Evolutionary conservation across 2,888 invertebrate genomes (phyloP), one percentile per base, ranked within the genome.

Genomic region (Epicampocera succincta): DNA sequence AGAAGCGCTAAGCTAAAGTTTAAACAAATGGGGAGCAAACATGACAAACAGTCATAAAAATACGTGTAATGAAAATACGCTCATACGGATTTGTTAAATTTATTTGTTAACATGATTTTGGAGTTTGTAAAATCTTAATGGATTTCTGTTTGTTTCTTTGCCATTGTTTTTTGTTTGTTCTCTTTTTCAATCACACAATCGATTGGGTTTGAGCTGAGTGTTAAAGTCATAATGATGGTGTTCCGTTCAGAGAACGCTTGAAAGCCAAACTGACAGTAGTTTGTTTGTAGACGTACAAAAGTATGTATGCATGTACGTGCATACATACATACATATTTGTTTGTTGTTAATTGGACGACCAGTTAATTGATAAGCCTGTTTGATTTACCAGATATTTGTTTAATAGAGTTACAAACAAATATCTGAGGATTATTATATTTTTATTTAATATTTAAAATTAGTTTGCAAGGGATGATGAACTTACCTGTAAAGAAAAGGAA

Each of bases 231-330:
- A 54, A 60, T 76, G 25, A 52, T 66, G 60, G 69, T 69, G 63
- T 71, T 82, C 60, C 42, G 73, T 72, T 50, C 52, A 61, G 61
- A 52, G 8, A 33, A 82, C 42, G 77, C 65, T 82, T 78, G 77
- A 71, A 66, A 78, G 77, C 50, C 76, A 65, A 69, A 74, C 77
- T 66, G 82, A 71, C 82, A 74, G 77, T 82, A 78, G 82, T 78
- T 61, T 76, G 54, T 76, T 69, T 76, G 33, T 33, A 54, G 29
- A 54, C 46, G 48, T 33, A n/a, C n/a, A n/a, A n/a, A 11, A 17
- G 50, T 25, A n/a, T 12, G 13, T 29, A 29, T 6, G n/a, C n/a
- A n/a, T n/a, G n/a, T n/a, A n/a, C n/a, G n/a, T n/a, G n/a, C n/a
- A n/a, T n/a, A n/a, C n/a, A 29, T 29, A 29, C 33, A 5, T 33